phyloP scores from a whole-genome alignment of 2,113 vertebrate genomes.

The Peucedramus taeniatus region DNA sequence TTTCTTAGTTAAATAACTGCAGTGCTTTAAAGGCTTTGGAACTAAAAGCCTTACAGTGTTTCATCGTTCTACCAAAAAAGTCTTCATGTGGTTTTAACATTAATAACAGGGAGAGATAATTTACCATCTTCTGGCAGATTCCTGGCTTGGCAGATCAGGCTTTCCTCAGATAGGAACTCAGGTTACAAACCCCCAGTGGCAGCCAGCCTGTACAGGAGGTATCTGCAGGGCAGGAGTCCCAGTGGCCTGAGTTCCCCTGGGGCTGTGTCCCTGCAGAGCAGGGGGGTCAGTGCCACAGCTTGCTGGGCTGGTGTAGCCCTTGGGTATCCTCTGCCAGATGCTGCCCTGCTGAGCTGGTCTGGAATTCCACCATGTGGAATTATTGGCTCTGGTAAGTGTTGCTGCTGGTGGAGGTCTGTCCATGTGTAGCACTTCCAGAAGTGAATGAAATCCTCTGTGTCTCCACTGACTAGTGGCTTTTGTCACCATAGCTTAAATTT shows the following conservation, averaged over 20 bases:
- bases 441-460: background rate
- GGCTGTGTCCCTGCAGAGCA: background rate
- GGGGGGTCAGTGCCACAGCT: background rate
- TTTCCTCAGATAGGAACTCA: background rate
- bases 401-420: background rate
- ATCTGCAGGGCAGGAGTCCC: background rate
- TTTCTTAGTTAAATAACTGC: slow-evolving; percentile 25
- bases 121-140: slow-evolving; percentile 25
- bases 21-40: background rate
- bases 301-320: background rate
- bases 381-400: background rate
- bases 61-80: slow-evolving; percentile 59
- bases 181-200: background rate
- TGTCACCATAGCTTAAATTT: background rate
- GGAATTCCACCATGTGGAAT: background rate
- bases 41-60: background rate
- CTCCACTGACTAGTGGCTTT: background rate
- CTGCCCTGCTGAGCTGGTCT: background rate
- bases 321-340: background rate
- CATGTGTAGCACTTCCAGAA: background rate
- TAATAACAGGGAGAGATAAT: slow-evolving; percentile 5
- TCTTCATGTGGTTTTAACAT: slow-evolving; percentile 27
- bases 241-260: background rate
- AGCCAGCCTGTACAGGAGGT: background rate
- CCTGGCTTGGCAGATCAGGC: background rate